Percentiles rank a stretch among this genome's conserved stretches.
Evolutionary conservation across 2,797 vertebrate species (phyloP).

Genomic region (Sebastes taczanowskii): DNA sequence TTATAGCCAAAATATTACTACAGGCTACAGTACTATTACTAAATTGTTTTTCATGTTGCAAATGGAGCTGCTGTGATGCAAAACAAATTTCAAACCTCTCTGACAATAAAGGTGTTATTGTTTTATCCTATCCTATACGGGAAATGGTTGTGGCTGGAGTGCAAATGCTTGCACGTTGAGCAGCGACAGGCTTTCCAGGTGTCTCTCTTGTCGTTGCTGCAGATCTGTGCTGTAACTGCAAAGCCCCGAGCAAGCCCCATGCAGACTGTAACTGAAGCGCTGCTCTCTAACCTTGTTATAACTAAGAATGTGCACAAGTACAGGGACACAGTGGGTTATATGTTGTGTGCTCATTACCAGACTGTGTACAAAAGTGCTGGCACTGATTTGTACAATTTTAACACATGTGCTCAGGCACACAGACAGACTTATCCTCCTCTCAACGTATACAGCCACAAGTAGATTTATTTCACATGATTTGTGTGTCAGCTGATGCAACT

Average conservation of each 20-base stretch:
- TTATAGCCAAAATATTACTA: too few relatives aligned
- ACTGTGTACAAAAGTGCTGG: neutral
- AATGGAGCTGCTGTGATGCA: too few relatives aligned
- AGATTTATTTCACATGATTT: conserved; percentile 26
- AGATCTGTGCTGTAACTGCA: neutral
- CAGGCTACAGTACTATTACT: too few relatives aligned
- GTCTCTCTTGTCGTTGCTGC: neutral
- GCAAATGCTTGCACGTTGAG: neutral
- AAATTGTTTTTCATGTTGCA: too few relatives aligned
- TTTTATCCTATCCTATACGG: neutral
- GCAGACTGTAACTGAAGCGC: conserved; percentile 8
- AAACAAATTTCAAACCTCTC: too few relatives aligned
- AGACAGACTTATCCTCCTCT: conserved; percentile 1
- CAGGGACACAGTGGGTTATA: neutral
- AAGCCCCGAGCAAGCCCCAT: neutral
- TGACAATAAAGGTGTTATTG: too few relatives aligned
- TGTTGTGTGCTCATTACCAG: conserved; percentile 11
- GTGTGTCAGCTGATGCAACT: conserved; percentile 10
- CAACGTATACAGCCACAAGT: neutral
- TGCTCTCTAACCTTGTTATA: conserved; percentile 14
- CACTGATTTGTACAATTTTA: conserved; percentile 18
- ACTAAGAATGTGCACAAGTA: conserved; percentile 34
- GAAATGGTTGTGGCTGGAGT: neutral
- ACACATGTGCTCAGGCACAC: conserved; percentile 3
- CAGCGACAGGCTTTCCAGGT: neutral